Evolutionary conservation across 2,113 vertebrate genomes (phyloP).

Genomic region (Ictalurus punctatus): DNA sequence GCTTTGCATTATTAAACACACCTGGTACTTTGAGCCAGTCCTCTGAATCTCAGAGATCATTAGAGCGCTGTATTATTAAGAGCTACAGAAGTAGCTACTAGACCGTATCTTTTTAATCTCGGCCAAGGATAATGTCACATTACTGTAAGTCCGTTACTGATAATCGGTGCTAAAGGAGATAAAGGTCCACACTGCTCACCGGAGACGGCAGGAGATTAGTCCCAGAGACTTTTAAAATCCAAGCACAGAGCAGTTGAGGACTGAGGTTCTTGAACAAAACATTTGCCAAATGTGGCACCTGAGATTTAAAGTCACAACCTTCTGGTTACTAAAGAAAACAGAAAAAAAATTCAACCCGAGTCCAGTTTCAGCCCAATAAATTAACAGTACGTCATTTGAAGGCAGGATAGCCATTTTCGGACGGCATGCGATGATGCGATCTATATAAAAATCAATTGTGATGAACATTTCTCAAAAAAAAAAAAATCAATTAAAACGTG

Average conservation of each 20-base stretch:
- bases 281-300: background rate
- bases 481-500: background rate
- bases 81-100: background rate
- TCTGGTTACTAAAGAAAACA: background rate
- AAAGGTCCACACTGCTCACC: conserved; percentile 16
- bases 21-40: background rate
- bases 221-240: background rate
- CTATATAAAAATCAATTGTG: background rate
- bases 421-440: background rate
- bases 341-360: background rate
- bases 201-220: conserved; percentile 15
- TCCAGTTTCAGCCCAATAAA: background rate
- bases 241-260: background rate
- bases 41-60: background rate
- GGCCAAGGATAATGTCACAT: background rate
- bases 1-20: background rate
- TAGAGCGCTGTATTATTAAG: background rate
- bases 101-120: background rate
- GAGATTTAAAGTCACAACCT: background rate
- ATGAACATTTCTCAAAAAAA: background rate
- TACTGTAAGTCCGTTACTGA: background rate
- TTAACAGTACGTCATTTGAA: background rate
- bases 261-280: background rate
- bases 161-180: background rate
- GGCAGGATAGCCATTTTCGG: background rate